phyloP scores from a whole-genome alignment of 2,797 vertebrate genomes.

The Carapus acus region DNA sequence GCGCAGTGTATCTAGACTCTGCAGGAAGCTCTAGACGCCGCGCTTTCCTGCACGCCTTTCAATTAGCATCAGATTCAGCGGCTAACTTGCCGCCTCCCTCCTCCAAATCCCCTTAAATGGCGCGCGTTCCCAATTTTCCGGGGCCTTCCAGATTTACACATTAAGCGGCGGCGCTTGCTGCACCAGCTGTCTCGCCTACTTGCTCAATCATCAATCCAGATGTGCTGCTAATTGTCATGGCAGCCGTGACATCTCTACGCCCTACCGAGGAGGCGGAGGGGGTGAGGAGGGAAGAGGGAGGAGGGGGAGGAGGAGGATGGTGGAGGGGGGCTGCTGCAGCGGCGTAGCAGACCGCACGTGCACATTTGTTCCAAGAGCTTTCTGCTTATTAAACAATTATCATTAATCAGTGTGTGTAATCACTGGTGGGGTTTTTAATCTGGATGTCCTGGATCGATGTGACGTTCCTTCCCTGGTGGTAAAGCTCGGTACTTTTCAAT shows the following conservation, averaged over 20 bases:
- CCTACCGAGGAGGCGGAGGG: too few relatives aligned
- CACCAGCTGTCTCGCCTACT: slow-evolving; percentile 45
- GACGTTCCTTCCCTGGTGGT: too few relatives aligned
- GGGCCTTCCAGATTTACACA: slow-evolving; percentile 41
- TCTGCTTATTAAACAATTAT: too few relatives aligned
- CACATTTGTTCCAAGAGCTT: too few relatives aligned
- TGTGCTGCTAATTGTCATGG: slow-evolving; percentile 60
- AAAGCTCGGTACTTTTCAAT: too few relatives aligned
- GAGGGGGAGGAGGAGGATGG: slow-evolving; percentile 26
- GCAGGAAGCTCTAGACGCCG: not conserved
- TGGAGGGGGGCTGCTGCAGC: slow-evolving; percentile 32
- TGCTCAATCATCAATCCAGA: slow-evolving; percentile 54
- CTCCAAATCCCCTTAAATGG: not conserved
- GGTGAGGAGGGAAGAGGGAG: slow-evolving; percentile 52
- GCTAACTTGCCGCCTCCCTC: slow-evolving; percentile 23
- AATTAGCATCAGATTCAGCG: slow-evolving; percentile 25
- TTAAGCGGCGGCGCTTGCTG: slow-evolving; percentile 36
- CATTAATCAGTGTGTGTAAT: too few relatives aligned
- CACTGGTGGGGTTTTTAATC: too few relatives aligned
- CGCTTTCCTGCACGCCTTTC: slow-evolving; percentile 28
- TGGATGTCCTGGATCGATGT: too few relatives aligned
- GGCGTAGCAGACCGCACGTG: too few relatives aligned
- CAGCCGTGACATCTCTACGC: slow-evolving; percentile 32
- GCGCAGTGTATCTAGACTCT: not conserved
- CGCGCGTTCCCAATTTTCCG: slow-evolving; percentile 15